These are phyloP conservation scores for Oreohelix idahoensis DNA, from an alignment of 1,140 invertebrate species.

Conservation along the genomic window DNA sequence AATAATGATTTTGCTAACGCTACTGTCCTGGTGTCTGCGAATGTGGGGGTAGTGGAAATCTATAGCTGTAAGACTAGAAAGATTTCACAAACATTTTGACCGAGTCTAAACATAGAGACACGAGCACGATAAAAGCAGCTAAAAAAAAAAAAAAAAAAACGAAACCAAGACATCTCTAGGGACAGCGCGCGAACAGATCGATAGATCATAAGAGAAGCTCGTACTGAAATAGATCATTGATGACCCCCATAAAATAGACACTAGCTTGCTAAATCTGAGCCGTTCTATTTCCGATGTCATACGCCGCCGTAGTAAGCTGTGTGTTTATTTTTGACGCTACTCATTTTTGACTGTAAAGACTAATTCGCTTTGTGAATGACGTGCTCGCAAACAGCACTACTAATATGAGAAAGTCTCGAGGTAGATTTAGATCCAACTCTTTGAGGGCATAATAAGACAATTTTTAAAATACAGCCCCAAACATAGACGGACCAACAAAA, in stretches of 20 bases:
- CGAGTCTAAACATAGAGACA: too few relatives aligned
- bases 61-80: not conserved
- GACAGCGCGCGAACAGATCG: not conserved
- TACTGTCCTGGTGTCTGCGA: not conserved
- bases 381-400: too few relatives aligned
- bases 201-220: slow-evolving; percentile 3
- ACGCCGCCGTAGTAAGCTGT: not conserved
- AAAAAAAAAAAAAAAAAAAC: not conserved
- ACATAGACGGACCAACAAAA: too few relatives aligned
- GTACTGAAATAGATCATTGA: slow-evolving; percentile 7
- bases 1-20: not conserved
- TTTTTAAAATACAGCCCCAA: too few relatives aligned
- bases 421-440: too few relatives aligned
- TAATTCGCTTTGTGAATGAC: too few relatives aligned
- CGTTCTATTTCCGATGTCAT: not conserved
- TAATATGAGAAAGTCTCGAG: too few relatives aligned
- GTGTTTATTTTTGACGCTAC: not conserved
- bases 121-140: too few relatives aligned
- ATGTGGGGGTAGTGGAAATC: not conserved
- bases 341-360: not conserved
- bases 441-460: too few relatives aligned
- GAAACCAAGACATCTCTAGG: not conserved
- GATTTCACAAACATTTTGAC: not conserved
- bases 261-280: not conserved
- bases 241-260: slow-evolving; percentile 3